These are phyloP conservation scores for Pedicia rivosa DNA, from an alignment of 2,888 invertebrate genomes.

Conservation along the genomic window DNA sequence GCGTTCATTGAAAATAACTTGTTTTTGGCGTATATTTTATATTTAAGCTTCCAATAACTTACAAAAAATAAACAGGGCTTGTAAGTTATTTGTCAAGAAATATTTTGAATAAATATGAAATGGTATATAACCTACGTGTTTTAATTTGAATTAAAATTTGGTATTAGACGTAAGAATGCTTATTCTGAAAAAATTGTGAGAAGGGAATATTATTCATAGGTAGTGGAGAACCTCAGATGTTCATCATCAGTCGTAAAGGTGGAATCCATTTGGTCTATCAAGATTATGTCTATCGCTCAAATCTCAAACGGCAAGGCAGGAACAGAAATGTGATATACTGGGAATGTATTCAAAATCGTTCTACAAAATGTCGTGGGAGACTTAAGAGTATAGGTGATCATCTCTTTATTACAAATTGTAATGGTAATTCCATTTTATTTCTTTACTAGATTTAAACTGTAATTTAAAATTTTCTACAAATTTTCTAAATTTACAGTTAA, in stretches of 20 bases:
- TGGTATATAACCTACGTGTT: too few species aligned
- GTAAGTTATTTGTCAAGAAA: too few species aligned
- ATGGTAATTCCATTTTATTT: slow-evolving; percentile 2
- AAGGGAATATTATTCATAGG: slow-evolving; percentile 2
- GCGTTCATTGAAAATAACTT: too few species aligned
- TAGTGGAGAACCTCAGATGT: slow-evolving; percentile 18
- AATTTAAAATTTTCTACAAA: background rate
- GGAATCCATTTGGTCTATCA: slow-evolving; percentile 27
- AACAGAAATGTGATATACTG: slow-evolving; percentile 27
- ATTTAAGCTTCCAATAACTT: too few species aligned
- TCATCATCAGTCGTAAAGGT: slow-evolving; percentile 29
- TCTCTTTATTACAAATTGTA: slow-evolving; percentile 29
- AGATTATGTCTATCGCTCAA: slow-evolving; percentile 29
- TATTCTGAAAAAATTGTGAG: background rate
- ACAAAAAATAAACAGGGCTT: too few species aligned
- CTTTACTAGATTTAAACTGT: background rate
- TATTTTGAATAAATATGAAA: too few species aligned
- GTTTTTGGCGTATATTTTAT: too few species aligned
- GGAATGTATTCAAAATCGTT: slow-evolving; percentile 31
- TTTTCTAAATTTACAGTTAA: slow-evolving; percentile 18
- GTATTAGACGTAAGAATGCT: too few species aligned
- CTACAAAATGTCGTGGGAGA: slow-evolving; percentile 28
- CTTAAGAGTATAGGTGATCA: slow-evolving; percentile 29
- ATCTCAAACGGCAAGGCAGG: slow-evolving; percentile 27
- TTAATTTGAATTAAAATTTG: too few species aligned